Conservation (phyloP, 2,797 vertebrate species). For the Neosilurus mollespiculum region DNA sequence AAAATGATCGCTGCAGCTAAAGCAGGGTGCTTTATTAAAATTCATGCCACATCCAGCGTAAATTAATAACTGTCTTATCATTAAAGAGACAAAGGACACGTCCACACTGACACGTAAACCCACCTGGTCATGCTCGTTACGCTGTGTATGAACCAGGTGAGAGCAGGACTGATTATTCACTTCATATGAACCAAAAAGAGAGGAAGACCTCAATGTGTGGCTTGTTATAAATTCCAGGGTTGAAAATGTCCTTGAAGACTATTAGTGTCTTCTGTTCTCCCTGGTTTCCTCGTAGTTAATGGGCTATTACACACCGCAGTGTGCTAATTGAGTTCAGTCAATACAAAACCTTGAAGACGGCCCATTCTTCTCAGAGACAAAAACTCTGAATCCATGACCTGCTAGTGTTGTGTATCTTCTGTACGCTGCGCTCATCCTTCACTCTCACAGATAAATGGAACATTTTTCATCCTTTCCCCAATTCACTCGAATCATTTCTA, state of each 20-base stretch:
- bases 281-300: conserved; percentile 32
- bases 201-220: not conserved
- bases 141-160: not conserved
- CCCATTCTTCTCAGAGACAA: not conserved
- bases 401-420: not conserved
- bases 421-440: not conserved
- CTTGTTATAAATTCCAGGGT: conserved; percentile 1
- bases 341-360: conserved; percentile 28
- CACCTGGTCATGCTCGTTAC: not conserved
- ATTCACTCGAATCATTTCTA: not conserved
- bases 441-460: not conserved
- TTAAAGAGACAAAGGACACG: conserved; percentile 19
- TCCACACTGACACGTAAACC: not conserved
- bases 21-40: not conserved
- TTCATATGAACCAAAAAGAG: not conserved
- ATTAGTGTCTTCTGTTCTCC: conserved; percentile 18
- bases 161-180: not conserved
- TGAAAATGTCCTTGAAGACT: conserved; percentile 9
- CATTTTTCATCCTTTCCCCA: not conserved
- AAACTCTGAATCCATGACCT: not conserved
- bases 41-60: not conserved
- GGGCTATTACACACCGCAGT: conserved; percentile 35
- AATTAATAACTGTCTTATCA: conserved; percentile 36
- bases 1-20: not conserved
- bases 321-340: conserved; percentile 39